Base-by-base conservation (phyloP, 2,888 invertebrate species). In the Pseudoips prasinana region DNA sequence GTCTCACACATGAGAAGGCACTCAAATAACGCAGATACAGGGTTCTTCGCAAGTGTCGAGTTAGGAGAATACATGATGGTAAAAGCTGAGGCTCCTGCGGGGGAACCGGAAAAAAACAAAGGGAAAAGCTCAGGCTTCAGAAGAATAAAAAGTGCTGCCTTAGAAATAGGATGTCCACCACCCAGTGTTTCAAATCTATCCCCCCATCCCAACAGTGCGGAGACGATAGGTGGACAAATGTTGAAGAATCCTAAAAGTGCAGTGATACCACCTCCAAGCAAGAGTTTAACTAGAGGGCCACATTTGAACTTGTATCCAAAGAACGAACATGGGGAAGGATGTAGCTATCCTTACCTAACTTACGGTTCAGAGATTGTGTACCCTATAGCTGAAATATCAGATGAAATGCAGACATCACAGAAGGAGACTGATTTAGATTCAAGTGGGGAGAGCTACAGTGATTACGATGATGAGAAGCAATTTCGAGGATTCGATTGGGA, bases 341-440 rank as follows among this genome's bases (percentile, higher is more conserved):
- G 94, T 31, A 91, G 94, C 29, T 94, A 95, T 72, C 95, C 95
- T 1, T 89, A 86, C 46, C 55, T 91, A 39, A 91, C 90, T 20
- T 93, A 92, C 54, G 93, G 93, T 7, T 94, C 94, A 1, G 94
- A 94, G 74, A 94, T 94, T 37, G 92, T 94, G 1, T 95, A 95
- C 73, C 95, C 96, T 2, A 95, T 96, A 54, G 95, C 94, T 0
- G 96, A 96, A 79, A 95, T 95, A 68, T 93, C 94, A 0, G 95
- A 95, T 62, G 95, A 95, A 73, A 93, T 92, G 84, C 92, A 92
- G 66, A 92, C 91, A 6, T 92, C 91, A 1, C 92, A 92, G 52
- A 91, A 91, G 24, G 92, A 92, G 60, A 91, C 91, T 0, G 92
- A 92, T 60, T 60, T 91, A 40, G 90, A 90, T 51, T 92, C 91